Conservation (phyloP, 2,113 vertebrate genomes). For the Otolemur garnettii region DNA sequence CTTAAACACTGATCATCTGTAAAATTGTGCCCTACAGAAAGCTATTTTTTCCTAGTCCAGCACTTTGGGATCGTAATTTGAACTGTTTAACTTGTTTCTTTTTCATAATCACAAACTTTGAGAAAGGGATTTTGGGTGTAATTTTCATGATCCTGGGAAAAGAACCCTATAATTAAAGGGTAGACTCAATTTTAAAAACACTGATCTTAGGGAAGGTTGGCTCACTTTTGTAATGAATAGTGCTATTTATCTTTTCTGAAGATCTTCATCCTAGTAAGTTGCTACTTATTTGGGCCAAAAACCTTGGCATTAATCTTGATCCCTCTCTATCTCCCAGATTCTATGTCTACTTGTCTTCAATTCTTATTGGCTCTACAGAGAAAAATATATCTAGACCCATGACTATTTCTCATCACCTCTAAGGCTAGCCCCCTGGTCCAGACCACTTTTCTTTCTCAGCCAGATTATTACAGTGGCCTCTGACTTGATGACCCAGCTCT, state of each 20-base stretch:
- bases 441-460: neutral
- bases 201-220: neutral
- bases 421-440: neutral
- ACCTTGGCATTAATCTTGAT: neutral
- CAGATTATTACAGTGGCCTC: neutral
- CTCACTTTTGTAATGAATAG: neutral
- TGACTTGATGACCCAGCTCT: neutral
- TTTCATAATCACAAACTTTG: neutral
- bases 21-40: neutral
- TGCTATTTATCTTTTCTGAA: neutral
- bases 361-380: neutral
- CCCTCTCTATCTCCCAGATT: neutral
- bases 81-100: neutral
- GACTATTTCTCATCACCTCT: neutral
- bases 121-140: neutral
- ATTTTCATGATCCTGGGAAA: conserved; percentile 31
- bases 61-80: conserved; percentile 12
- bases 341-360: neutral
- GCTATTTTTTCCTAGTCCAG: neutral
- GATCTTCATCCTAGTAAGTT: neutral
- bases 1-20: neutral
- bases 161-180: neutral
- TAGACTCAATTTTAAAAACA: neutral
- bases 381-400: too few species aligned
- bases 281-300: neutral